Evolutionary conservation across 2,888 invertebrate species (phyloP).

Genomic region (Desoria tigrina): DNA sequence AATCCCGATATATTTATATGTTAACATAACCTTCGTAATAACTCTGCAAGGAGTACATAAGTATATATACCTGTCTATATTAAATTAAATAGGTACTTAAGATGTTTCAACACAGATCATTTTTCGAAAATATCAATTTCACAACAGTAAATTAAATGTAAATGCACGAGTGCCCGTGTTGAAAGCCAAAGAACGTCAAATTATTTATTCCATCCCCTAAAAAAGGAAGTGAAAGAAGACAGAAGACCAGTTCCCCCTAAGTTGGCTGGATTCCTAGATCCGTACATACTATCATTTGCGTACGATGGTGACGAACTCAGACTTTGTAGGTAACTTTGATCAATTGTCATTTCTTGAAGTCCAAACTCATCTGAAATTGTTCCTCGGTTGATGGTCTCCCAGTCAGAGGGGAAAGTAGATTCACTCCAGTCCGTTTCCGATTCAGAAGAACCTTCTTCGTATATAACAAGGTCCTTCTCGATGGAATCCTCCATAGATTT

Average conservation of each 20-base stretch:
- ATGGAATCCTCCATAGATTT: conserved; percentile 68
- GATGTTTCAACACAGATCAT: no score
- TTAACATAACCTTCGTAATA: no score
- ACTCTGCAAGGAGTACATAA: no score
- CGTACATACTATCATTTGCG: conserved; percentile 39
- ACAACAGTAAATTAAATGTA: no score
- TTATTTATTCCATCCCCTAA: conserved; percentile 45
- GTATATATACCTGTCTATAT: no score
- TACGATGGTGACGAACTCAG: conserved; percentile 22
- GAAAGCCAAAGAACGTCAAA: no score
- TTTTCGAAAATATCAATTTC: no score
- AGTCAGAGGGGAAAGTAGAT: conserved; percentile 70
- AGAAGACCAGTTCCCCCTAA: conserved; percentile 40
- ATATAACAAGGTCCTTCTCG: conserved; percentile 65
- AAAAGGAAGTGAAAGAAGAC: conserved; percentile 48
- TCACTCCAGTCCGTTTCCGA: conserved; percentile 69
- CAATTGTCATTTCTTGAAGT: conserved; percentile 45
- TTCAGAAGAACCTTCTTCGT: conserved; percentile 63
- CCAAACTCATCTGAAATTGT: conserved; percentile 46
- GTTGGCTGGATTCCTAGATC: conserved; percentile 35
- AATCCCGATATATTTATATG: no score
- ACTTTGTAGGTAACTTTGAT: conserved; percentile 23
- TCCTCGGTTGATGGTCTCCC: conserved; percentile 68
- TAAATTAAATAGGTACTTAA: no score
- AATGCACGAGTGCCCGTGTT: no score